Conservation (phyloP, 2,888 invertebrate species). For the Parnassius orleans region DNA sequence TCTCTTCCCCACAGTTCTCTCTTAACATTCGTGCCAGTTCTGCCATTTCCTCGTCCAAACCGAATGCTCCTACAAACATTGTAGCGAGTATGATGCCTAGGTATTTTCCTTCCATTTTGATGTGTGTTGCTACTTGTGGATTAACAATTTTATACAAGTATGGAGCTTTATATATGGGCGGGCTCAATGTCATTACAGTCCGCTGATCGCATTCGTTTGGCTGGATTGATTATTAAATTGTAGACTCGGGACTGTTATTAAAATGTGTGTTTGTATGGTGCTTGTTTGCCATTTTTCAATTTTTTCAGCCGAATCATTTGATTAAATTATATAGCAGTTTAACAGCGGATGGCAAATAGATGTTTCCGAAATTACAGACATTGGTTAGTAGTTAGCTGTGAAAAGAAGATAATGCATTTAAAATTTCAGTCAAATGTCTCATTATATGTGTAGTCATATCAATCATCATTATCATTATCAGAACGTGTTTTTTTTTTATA, state of each 20-base stretch:
- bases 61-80: slow-evolving; percentile 27
- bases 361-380: slow-evolving; percentile 30
- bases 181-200: slow-evolving; percentile 17
- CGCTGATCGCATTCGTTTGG: slow-evolving; percentile 7
- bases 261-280: slow-evolving; percentile 30
- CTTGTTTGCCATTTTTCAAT: slow-evolving; percentile 37
- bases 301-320: slow-evolving; percentile 40
- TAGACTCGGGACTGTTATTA: slow-evolving; percentile 13
- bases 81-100: slow-evolving; percentile 27
- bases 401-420: slow-evolving; percentile 12
- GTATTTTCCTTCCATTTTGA: slow-evolving; percentile 23
- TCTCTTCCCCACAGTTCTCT: slow-evolving; percentile 60
- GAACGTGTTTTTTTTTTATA: too few species aligned
- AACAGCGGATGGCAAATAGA: slow-evolving; percentile 27
- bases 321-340: slow-evolving; percentile 42
- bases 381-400: slow-evolving; percentile 3
- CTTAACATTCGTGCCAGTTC: slow-evolving; percentile 65
- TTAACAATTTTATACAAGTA: background rate
- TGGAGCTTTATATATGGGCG: slow-evolving; percentile 9
- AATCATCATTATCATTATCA: too few species aligned
- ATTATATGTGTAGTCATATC: too few species aligned
- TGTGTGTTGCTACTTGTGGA: background rate
- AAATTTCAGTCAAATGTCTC: slow-evolving; percentile 4
- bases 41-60: slow-evolving; percentile 64
- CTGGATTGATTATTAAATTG: slow-evolving; percentile 11